Evolutionary conservation across 2,888 invertebrate species (phyloP).

Genomic region (Neria commutata): DNA sequence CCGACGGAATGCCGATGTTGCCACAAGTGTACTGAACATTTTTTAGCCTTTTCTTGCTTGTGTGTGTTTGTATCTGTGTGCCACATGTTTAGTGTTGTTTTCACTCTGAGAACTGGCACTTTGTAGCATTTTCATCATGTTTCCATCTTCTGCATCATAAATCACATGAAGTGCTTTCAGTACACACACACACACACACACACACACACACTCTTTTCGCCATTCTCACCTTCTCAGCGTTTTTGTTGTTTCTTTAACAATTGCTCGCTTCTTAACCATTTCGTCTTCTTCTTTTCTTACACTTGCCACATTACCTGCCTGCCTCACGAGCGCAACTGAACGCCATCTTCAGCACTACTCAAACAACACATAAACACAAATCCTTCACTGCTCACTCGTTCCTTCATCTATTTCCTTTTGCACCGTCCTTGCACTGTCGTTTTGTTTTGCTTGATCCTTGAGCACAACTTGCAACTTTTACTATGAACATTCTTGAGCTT

Average conservation of each 20-base stretch:
- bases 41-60: not conserved
- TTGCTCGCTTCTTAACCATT: constrained; percentile 33
- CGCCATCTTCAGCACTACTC: no score
- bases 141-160: constrained; percentile 45
- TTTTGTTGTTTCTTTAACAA: constrained; percentile 17
- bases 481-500: not conserved
- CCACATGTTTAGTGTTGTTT: not conserved
- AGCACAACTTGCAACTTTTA: constrained; percentile 34
- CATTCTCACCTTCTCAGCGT: constrained; percentile 20
- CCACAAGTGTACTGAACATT: no score
- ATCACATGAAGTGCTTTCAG: constrained; percentile 54
- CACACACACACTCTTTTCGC: no score
- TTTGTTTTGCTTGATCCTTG: constrained; percentile 29
- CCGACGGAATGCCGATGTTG: no score
- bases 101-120: no score
- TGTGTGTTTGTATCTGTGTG: no score
- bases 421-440: constrained; percentile 23
- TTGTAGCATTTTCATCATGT: constrained; percentile 6
- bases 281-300: constrained; percentile 12
- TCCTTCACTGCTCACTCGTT: not conserved
- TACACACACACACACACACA: no score
- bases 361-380: no score
- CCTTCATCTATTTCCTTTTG: not conserved
- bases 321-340: no score
- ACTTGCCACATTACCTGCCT: not conserved